Evolutionary conservation across 2,888 invertebrate genomes (phyloP).

Genomic region (Hyposoter dolosus): DNA sequence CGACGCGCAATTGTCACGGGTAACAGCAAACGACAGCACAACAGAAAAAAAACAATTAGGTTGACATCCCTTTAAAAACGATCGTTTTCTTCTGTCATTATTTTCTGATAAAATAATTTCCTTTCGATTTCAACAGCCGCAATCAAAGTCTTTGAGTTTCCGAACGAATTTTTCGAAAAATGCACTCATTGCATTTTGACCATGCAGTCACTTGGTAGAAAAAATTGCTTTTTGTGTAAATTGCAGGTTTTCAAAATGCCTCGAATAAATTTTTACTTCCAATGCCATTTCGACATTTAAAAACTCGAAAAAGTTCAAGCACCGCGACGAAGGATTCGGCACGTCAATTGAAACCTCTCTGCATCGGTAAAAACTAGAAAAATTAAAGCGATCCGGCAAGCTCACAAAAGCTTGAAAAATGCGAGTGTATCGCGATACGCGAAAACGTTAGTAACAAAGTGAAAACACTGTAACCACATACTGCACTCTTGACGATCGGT

Average conservation of each 20-base stretch:
- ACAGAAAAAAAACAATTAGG: neutral
- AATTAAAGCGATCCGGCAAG: neutral
- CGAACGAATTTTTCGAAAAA: neutral
- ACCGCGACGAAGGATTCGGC: neutral
- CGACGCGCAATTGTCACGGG: neutral
- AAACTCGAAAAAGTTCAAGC: neutral
- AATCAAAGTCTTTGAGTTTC: neutral
- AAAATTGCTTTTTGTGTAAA: neutral
- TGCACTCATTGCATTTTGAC: neutral
- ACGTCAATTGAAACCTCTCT: neutral
- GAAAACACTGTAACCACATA: neutral
- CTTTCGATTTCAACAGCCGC: neutral
- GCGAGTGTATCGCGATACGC: neutral
- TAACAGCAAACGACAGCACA: neutral
- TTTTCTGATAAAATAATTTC: neutral
- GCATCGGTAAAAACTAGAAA: neutral
- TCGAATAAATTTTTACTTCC: neutral
- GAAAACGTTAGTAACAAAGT: constrained; percentile 7
- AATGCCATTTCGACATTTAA: neutral
- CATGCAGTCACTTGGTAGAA: too few relatives aligned
- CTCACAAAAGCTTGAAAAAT: neutral
- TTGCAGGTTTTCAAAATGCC: neutral
- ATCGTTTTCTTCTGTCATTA: neutral
- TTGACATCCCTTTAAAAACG: neutral
- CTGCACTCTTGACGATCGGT: constrained; percentile 12